Percentiles rank a stretch among this genome's conserved stretches.
Conservation (phyloP, 2,888 invertebrate species). For the Campoplex capitator region DNA sequence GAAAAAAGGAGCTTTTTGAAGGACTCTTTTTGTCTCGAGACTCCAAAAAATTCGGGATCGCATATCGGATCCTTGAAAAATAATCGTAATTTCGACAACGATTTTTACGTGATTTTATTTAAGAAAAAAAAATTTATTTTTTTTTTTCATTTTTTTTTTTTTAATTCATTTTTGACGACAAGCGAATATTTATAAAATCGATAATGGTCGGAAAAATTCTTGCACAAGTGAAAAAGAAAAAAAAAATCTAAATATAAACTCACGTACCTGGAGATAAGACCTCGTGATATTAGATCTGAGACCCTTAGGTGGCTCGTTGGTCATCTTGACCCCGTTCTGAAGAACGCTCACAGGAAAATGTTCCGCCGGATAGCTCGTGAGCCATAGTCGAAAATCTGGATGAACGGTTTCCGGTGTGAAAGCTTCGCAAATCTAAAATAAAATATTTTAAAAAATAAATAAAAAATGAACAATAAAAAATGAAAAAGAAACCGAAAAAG, state of each 20-base stretch:
- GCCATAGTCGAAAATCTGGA: constrained; percentile 96
- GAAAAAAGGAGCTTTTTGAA: constrained; percentile 95
- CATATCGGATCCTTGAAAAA: constrained; percentile 90
- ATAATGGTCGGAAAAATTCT: background rate
- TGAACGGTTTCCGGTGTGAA: constrained; percentile 92
- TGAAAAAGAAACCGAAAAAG: too few relatives aligned
- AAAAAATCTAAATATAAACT: background rate
- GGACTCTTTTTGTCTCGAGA: constrained; percentile 89
- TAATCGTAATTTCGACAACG: background rate
- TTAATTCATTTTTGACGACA: too few relatives aligned
- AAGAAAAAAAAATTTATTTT: too few relatives aligned
- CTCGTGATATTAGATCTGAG: constrained; percentile 93
- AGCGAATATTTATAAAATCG: background rate
- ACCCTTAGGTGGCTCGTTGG: constrained; percentile 97
- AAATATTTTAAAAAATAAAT: constrained; percentile 11
- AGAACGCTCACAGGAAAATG: constrained; percentile 96
- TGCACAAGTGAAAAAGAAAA: background rate
- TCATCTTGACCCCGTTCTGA: constrained; percentile 98
- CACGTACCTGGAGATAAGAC: constrained; percentile 88
- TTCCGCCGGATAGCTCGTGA: constrained; percentile 96
- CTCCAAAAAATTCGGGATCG: constrained; percentile 95
- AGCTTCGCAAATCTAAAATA: constrained; percentile 91
- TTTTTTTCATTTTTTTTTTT: background rate
- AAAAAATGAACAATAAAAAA: background rate
- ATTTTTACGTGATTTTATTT: too few relatives aligned